These are phyloP conservation scores for Planiliza haematocheilus DNA, from an alignment of 2,113 vertebrate genomes.

Conservation along the genomic window DNA sequence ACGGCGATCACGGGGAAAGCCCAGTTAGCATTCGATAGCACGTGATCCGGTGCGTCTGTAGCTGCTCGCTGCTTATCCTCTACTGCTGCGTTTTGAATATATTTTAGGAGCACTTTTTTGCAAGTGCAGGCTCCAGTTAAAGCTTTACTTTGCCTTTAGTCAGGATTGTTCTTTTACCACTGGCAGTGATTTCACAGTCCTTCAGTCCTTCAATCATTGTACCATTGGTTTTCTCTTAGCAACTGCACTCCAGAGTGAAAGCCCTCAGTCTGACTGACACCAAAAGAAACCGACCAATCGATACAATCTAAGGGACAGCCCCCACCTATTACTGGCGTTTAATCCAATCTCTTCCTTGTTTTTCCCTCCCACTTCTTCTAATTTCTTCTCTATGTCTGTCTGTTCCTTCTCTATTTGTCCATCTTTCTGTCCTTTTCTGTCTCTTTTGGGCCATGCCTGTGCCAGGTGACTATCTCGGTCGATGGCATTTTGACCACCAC, in stretches of 20 bases:
- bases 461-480: constrained; percentile 93
- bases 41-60: too few relatives aligned
- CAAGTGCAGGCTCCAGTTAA: not conserved
- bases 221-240: constrained; percentile 32
- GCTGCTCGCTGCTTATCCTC: not conserved
- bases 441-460: constrained; percentile 57
- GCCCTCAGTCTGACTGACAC: constrained; percentile 56
- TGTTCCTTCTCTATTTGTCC: constrained; percentile 42
- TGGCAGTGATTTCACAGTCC: not conserved
- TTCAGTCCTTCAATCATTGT: not conserved
- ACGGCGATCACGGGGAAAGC: constrained; percentile 2
- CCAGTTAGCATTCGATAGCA: not conserved
- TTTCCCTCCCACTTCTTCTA: constrained; percentile 72
- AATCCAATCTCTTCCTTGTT: constrained; percentile 76
- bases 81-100: not conserved
- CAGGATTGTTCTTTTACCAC: not conserved
- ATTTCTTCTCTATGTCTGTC: constrained; percentile 69
- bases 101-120: not conserved
- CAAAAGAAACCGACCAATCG: constrained; percentile 74
- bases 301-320: constrained; percentile 51
- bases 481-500: constrained; percentile 95
- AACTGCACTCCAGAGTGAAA: constrained; percentile 80
- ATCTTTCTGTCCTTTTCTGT: constrained; percentile 31
- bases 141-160: not conserved
- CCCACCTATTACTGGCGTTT: constrained; percentile 60